phyloP scores from a whole-genome alignment of 2,888 invertebrate species.

The Encarsia formosa region DNA sequence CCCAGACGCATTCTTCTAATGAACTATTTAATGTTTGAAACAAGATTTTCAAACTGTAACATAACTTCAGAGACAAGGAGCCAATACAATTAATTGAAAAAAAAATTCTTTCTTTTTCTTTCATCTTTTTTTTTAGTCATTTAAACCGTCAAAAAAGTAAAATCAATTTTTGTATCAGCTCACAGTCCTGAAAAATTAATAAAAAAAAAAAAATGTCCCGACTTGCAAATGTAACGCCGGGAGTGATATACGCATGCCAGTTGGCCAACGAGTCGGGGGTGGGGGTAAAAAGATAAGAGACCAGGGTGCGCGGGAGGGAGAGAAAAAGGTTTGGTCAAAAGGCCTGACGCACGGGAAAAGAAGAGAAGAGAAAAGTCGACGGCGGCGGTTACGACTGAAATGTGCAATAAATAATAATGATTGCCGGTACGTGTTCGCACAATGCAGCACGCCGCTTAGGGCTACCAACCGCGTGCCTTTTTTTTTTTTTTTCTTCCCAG shows the following conservation, averaged over 20 bases:
- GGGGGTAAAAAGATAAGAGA: constrained; percentile 1
- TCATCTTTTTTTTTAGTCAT: too few relatives aligned
- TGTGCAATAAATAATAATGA: constrained; percentile 49
- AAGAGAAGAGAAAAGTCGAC: constrained; percentile 33
- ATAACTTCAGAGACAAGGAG: too few relatives aligned
- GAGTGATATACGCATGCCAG: not conserved
- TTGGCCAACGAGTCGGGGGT: not conserved
- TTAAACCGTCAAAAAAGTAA: too few relatives aligned
- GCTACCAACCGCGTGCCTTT: constrained; percentile 16
- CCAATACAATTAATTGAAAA: too few relatives aligned
- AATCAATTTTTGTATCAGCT: too few relatives aligned
- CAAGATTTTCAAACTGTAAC: too few relatives aligned
- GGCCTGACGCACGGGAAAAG: constrained; percentile 21
- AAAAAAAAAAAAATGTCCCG: too few relatives aligned
- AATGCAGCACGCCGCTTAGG: constrained; percentile 44
- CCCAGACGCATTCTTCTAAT: too few relatives aligned
- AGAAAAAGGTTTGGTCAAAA: constrained; percentile 8
- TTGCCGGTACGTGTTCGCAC: constrained; percentile 48
- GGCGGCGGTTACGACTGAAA: constrained; percentile 38
- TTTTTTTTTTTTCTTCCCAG: not conserved
- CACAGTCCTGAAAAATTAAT: too few relatives aligned
- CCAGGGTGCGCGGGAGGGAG: not conserved
- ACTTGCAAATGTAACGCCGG: not conserved
- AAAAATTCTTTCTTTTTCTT: too few relatives aligned
- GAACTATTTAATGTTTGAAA: too few relatives aligned